Base-by-base conservation (phyloP, 2,888 invertebrate genomes). In the Bombyx huttoni region DNA sequence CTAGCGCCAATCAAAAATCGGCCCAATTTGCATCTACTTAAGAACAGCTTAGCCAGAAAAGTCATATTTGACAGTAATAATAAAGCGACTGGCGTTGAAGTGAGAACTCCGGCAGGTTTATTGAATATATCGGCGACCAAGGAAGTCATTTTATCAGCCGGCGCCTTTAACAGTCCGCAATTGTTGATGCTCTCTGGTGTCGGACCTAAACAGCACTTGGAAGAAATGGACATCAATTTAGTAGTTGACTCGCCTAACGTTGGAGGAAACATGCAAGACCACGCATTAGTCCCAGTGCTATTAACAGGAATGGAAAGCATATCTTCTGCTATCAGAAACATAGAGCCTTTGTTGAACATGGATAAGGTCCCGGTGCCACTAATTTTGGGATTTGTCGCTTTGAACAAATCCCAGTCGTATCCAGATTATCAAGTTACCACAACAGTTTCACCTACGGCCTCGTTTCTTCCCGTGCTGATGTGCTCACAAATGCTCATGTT, bases 161-260 rank as follows among this genome's bases (percentile, higher is more conserved):
- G 81, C 12, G 60, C 74, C 3, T 58, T 80, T 2, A 75, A 70
- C 40, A 75, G 70, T 52, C 81, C 81, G 2, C 72, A 80, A 53
- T 51, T 81, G 0, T 56, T 81, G n/a, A 78, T 81, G 78, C 55
- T 78, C 6, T 81, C 81, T 7, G 81, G 81, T 33, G 60, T 81
- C 52, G 81, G 81, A 3, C 79, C 75, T 1, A 63, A 60, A 52
- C 47, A 68, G 1, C 67, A 81, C 60, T 67, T 81, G 35, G 46
- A 64, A 45, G 61, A 68, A 34, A 52, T 68, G 12, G 62, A 61
- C n/a, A 73, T 79, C 13, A 14, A 65, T 24, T 61, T 72, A 0
- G 45, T 73, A 5, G 45, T 70, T 3, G 62, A 79, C 56, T 68
- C 69, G 0, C 72, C 74, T 3, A 49, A 58, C 5, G 78, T 81